phyloP scores from a whole-genome alignment of 2,888 invertebrate genomes.

The Zygogramma bicolorata region DNA sequence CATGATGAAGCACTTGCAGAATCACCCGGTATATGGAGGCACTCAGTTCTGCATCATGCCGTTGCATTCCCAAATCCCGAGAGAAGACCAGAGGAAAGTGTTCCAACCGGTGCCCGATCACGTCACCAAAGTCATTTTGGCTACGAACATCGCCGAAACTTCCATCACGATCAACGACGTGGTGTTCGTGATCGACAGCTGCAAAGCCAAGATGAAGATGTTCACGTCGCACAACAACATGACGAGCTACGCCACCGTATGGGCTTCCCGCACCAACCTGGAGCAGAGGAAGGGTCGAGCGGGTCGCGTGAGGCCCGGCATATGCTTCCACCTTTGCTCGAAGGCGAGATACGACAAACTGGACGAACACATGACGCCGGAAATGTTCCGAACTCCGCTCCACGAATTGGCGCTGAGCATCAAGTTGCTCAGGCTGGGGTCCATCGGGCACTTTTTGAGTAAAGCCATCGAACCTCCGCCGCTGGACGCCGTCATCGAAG shows the following conservation, averaged over 20 bases:
- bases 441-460: conserved; percentile 93
- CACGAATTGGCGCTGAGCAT: conserved; percentile 95
- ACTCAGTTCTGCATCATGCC: conserved; percentile 84
- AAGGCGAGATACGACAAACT: conserved; percentile 75
- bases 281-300: conserved; percentile 91
- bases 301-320: conserved; percentile 93
- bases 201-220: conserved; percentile 97
- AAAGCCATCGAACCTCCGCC: conserved; percentile 98
- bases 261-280: conserved; percentile 94
- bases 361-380: conserved; percentile 94
- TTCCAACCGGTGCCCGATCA: conserved; percentile 88
- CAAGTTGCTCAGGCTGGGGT: conserved; percentile 89
- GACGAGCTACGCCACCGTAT: conserved; percentile 97
- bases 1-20: conserved; percentile 85
- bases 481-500: conserved; percentile 97
- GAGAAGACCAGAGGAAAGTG: conserved; percentile 94
- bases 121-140: conserved; percentile 92
- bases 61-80: conserved; percentile 96
- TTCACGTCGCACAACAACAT: conserved; percentile 99
- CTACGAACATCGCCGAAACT: conserved; percentile 98
- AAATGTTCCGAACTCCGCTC: conserved; percentile 97
- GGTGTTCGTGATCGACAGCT: conserved; percentile 96
- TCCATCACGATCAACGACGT: conserved; percentile 99
- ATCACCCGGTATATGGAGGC: conserved; percentile 73
- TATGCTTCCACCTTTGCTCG: conserved; percentile 93